Base-by-base conservation (phyloP, 2,888 invertebrate species). In the Dugesia japonica region DNA sequence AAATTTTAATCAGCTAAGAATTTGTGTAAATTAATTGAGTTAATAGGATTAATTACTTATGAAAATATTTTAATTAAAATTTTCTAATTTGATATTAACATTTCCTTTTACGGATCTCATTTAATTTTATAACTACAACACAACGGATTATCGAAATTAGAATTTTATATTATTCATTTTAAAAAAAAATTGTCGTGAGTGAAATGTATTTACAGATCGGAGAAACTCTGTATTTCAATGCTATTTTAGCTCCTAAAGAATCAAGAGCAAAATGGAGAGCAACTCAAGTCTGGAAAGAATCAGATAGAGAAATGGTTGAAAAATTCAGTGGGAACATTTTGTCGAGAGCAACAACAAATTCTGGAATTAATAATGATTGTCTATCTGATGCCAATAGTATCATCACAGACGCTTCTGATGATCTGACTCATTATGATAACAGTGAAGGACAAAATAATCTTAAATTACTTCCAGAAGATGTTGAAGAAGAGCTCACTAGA, bases 231-330 rank as follows among this genome's bases (percentile, higher is more conserved):
- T 82, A 81, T 78, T 85, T 85, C 79, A 84, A 84, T 80, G 84
- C 84, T 20, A 82, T 85, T 17, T 82, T 84, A 56, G 85, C 85
- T 9, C 82, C 83, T 4, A 84, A 83, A 79, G 83, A 83, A 1
- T 84, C 84, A 77, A 79, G 84, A 71, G 84, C 84, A n/a, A 82
- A 83, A 56, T 84, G 84, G 84, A 79, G 82, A 72, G 84, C 84
- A 0, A 83, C 82, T 0, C 82, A 82, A 77, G 82, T 84, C n/a
- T 84, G 84, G 84, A 83, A 78, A 33, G 77, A 77, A 23, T 77
- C 78, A n/a, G 77, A 77, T 42, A 27, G 76, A 9, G 77, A 77
- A 33, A 77, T 77, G 28, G 20, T 77, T 23, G 77, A 77, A 27
- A 42, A 27, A 28, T 26, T 75, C 23, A 28, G 74, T 38, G 74